phyloP scores from a whole-genome alignment of 2,888 invertebrate genomes.

The Leptothorax acervorum region DNA sequence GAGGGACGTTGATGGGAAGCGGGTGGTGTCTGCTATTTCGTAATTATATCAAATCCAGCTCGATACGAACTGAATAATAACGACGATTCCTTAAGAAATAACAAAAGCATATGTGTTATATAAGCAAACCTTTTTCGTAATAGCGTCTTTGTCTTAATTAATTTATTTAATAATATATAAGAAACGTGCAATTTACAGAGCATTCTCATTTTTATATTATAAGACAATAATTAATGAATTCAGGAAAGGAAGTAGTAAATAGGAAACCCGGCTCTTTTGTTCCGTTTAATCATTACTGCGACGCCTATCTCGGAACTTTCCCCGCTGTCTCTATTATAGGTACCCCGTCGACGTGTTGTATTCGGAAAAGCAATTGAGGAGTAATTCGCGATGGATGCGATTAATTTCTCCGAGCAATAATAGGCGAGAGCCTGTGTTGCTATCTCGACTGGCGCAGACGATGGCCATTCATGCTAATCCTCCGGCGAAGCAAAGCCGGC shows the following conservation, averaged over 20 bases:
- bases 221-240: not conserved
- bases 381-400: conserved; percentile 81
- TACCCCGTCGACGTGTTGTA: conserved; percentile 48
- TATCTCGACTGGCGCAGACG: conserved; percentile 80
- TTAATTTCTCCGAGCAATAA: conserved; percentile 82
- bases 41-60: conserved; percentile 79
- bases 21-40: conserved; percentile 72
- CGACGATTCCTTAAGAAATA: conserved; percentile 26
- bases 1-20: conserved; percentile 47
- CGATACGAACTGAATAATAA: conserved; percentile 75
- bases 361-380: conserved; percentile 76
- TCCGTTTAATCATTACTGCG: conserved; percentile 25
- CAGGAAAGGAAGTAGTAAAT: not conserved
- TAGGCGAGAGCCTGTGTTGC: conserved; percentile 76
- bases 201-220: not conserved
- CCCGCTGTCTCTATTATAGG: conserved; percentile 8
- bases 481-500: conserved; percentile 73
- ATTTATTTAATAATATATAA: not conserved
- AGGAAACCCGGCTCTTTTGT: not conserved
- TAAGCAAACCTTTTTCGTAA: not conserved
- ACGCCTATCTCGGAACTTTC: conserved; percentile 29
- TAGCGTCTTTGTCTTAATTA: not conserved
- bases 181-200: not conserved
- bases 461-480: conserved; percentile 83
- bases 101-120: not conserved